phyloP scores from a whole-genome alignment of 2,888 invertebrate species.

The Venustoraphidia nigricollis region DNA sequence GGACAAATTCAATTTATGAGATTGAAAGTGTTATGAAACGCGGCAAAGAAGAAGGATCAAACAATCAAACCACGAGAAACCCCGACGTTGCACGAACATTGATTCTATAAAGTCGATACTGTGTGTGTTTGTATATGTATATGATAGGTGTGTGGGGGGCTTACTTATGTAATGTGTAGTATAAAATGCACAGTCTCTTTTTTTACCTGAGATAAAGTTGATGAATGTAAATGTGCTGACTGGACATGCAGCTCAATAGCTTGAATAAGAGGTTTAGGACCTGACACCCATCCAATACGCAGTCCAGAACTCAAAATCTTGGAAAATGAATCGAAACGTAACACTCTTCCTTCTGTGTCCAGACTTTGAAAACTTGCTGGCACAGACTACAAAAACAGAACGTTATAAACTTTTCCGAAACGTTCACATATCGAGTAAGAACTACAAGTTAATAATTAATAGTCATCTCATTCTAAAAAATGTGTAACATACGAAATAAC shows the following conservation, averaged over 20 bases:
- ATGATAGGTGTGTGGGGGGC: too few species aligned
- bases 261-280: slow-evolving; percentile 45
- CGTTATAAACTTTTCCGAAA: not conserved
- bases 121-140: too few species aligned
- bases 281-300: slow-evolving; percentile 58
- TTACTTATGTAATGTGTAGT: too few species aligned
- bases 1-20: too few species aligned
- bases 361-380: slow-evolving; percentile 54
- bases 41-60: too few species aligned
- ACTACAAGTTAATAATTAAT: not conserved
- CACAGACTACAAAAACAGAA: slow-evolving; percentile 26
- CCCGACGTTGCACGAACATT: too few species aligned
- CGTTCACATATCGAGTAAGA: not conserved
- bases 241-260: slow-evolving; percentile 55
- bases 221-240: slow-evolving; percentile 46
- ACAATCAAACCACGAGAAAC: too few species aligned
- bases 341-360: slow-evolving; percentile 59
- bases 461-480: not conserved
- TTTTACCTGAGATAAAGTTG: slow-evolving; percentile 47
- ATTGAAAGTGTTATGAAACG: too few species aligned
- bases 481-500: not conserved
- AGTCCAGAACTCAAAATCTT: slow-evolving; percentile 59
- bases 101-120: too few species aligned
- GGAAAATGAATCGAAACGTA: slow-evolving; percentile 63
- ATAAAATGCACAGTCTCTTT: not conserved